Evolutionary conservation across 2,888 invertebrate genomes (phyloP).

Genomic region (Cheilosia pagana): DNA sequence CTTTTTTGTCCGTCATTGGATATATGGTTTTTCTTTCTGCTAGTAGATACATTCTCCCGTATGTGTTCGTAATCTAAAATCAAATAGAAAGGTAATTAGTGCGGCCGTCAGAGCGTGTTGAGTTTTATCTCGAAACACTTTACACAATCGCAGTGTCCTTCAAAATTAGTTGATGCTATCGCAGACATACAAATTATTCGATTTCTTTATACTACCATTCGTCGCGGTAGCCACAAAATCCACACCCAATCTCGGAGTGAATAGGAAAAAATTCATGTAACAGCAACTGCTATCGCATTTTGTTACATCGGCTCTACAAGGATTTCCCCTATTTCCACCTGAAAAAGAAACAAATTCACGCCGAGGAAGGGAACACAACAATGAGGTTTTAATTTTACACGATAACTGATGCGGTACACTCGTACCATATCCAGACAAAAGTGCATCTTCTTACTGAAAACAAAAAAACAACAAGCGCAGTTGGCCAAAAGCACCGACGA

Average conservation of each 20-base stretch:
- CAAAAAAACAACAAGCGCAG: not conserved
- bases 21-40: too few species aligned
- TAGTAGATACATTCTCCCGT: not conserved
- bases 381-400: constrained; percentile 7
- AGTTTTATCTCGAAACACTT: not conserved
- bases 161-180: not conserved
- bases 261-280: too few species aligned
- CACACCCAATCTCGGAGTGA: not conserved
- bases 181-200: not conserved
- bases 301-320: not conserved
- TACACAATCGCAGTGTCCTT: not conserved
- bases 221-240: not conserved
- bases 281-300: not conserved
- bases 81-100: constrained; percentile 22
- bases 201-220: not conserved
- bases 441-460: constrained; percentile 48
- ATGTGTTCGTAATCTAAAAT: not conserved
- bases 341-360: not conserved
- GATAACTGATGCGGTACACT: constrained; percentile 7
- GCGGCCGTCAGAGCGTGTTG: not conserved
- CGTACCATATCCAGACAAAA: constrained; percentile 18
- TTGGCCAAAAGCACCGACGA: not conserved
- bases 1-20: too few species aligned
- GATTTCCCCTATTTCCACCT: constrained; percentile 4
- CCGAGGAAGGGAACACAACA: constrained; percentile 19